Conservation (phyloP, 2,797 vertebrate species). For the Gila robusta region DNA sequence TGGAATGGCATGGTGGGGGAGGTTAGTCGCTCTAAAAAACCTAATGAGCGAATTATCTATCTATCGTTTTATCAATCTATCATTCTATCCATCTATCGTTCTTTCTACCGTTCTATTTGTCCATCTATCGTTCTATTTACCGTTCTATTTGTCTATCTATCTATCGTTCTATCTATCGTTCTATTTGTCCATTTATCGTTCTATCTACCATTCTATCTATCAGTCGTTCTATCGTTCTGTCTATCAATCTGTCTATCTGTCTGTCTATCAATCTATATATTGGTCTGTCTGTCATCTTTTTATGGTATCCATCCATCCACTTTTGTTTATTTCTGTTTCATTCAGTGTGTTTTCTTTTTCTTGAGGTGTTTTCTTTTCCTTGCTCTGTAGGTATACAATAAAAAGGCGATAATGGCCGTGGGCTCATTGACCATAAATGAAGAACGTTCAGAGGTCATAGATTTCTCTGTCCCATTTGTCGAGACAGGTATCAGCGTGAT, state of each 20-base stretch:
- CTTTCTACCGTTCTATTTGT: not conserved
- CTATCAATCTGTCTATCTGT: not conserved
- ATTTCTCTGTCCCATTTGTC: conserved; percentile 98
- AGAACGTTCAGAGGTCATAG: conserved; percentile 94
- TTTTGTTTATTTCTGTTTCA: not conserved
- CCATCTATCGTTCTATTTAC: not conserved
- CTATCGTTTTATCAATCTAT: not conserved
- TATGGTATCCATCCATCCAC: not conserved
- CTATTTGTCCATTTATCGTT: not conserved
- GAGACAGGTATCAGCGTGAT: conserved; percentile 99
- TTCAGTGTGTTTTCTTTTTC: not conserved
- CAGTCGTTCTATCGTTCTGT: not conserved
- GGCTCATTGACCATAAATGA: conserved; percentile 97
- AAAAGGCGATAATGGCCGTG: conserved; percentile 95
- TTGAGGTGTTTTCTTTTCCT: not conserved
- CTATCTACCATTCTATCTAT: not conserved
- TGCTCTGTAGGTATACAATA: conserved; percentile 88
- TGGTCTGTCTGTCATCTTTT: not conserved
- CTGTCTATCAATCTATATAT: not conserved
- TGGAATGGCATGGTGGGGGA: conserved; percentile 99
- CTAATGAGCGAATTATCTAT: not conserved
- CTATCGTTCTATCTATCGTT: not conserved
- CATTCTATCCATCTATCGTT: not conserved
- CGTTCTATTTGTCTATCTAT: not conserved
- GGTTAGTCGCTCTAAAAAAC: conserved; percentile 76